Evolutionary conservation across 2,113 vertebrate genomes (phyloP).

Genomic region (Seriola aureovittata): DNA sequence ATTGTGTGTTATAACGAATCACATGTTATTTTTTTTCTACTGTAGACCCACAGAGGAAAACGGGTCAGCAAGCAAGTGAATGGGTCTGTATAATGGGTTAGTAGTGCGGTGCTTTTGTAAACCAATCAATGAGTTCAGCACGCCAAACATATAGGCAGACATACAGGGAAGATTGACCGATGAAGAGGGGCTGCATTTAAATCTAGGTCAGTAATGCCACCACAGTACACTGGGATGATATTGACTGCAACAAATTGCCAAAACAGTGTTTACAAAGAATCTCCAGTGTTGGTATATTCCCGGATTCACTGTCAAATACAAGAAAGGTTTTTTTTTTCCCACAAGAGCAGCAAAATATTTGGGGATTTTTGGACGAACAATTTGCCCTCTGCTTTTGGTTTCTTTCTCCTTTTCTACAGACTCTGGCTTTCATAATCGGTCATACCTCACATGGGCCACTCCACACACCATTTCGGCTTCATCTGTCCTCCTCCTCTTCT

Average conservation of each 20-base stretch:
- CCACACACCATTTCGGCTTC: conserved; percentile 19
- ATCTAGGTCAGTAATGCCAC: conserved; percentile 70
- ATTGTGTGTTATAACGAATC: background rate
- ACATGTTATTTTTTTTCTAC: conserved; percentile 17
- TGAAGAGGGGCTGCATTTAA: conserved; percentile 33
- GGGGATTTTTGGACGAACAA: background rate
- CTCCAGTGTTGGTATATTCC: background rate
- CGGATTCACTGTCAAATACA: conserved; percentile 1
- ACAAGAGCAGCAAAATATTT: conserved; percentile 13
- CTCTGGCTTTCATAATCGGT: conserved; percentile 15
- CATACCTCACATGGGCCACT: conserved; percentile 15
- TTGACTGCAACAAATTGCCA: conserved; percentile 16
- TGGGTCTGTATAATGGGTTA: conserved; percentile 66
- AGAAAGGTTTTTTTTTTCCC: conserved; percentile 1
- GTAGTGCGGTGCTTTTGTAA: conserved; percentile 47
- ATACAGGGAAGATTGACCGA: conserved; percentile 47
- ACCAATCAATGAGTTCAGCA: conserved; percentile 72
- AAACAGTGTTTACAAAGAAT: conserved; percentile 36
- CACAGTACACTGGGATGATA: conserved; percentile 11
- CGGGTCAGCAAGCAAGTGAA: conserved; percentile 70
- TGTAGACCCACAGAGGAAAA: conserved; percentile 40
- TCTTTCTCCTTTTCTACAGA: conserved; percentile 6
- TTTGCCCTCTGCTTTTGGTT: conserved; percentile 11
- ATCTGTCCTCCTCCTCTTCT: conserved; percentile 5
- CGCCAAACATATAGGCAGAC: conserved; percentile 49